phyloP scores from a whole-genome alignment of 2,888 invertebrate genomes.

The Callyntrura guangdongensis region DNA sequence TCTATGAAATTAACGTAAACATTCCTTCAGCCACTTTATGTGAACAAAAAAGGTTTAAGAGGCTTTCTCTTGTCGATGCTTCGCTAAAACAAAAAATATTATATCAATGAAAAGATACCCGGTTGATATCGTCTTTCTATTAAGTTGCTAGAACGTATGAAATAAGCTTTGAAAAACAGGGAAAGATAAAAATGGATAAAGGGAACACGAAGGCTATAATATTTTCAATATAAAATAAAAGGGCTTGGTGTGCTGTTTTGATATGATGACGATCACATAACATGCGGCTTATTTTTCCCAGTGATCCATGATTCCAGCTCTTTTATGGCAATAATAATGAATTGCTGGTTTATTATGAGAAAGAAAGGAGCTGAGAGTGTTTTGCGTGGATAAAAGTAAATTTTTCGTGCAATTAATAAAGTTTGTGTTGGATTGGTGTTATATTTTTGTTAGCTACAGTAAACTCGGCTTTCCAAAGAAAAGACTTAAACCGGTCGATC shows the following conservation, averaged over 20 bases:
- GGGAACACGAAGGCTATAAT: neutral
- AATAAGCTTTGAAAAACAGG: neutral
- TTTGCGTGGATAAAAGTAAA: conserved; percentile 57
- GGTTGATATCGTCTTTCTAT: neutral
- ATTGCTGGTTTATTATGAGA: conserved; percentile 4
- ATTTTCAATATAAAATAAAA: neutral
- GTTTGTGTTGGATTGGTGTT: conserved; percentile 15
- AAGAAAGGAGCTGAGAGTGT: conserved; percentile 24
- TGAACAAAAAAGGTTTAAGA: conserved; percentile 77
- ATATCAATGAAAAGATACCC: conserved; percentile 7
- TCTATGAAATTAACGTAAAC: conserved; percentile 76
- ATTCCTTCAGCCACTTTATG: conserved; percentile 79
- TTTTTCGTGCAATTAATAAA: conserved; percentile 74
- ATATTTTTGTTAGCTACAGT: neutral
- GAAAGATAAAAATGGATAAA: conserved; percentile 32
- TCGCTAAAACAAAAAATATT: conserved; percentile 74
- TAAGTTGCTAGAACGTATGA: neutral
- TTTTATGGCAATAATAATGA: conserved; percentile 35
- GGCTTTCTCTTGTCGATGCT: conserved; percentile 62
- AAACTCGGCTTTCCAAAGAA: conserved; percentile 28
- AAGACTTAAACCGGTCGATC: conserved; percentile 61
- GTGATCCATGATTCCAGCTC: neutral
- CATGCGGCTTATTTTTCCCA: conserved; percentile 58
- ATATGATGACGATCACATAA: conserved; percentile 30
- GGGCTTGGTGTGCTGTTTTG: neutral